Percentiles rank a stretch among this genome's conserved stretches.
phyloP scores from a whole-genome alignment of 1,140 invertebrate species.

The Battus philenor region DNA sequence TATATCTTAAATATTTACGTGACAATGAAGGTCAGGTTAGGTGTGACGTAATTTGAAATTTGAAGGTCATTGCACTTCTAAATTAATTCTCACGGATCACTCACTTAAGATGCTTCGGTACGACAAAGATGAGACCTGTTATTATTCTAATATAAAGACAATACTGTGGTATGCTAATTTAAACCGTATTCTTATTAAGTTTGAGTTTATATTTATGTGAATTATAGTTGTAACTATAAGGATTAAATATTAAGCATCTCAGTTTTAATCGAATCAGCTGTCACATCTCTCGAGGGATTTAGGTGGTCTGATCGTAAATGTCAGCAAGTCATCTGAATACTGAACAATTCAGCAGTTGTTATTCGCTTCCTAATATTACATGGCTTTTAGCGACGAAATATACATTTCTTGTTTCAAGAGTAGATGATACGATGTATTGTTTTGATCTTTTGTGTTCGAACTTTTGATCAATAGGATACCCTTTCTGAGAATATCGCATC shows the following conservation, averaged over 20 bases:
- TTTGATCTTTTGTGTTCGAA: too few relatives aligned
- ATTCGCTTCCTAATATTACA: too few relatives aligned
- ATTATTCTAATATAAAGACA: conserved; percentile 27
- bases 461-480: too few relatives aligned
- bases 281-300: conserved; percentile 58
- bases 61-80: conserved; percentile 48
- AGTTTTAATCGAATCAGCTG: conserved; percentile 52
- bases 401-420: too few relatives aligned
- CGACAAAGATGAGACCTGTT: conserved; percentile 46
- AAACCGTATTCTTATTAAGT: conserved; percentile 14
- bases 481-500: too few relatives aligned
- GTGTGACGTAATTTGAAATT: too few relatives aligned
- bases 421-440: too few relatives aligned
- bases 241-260: conserved; percentile 25
- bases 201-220: conserved; percentile 25
- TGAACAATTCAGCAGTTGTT: too few relatives aligned
- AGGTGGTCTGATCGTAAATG: conserved; percentile 36
- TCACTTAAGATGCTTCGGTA: conserved; percentile 49
- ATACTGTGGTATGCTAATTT: neutral
- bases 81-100: conserved; percentile 61
- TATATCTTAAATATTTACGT: too few relatives aligned
- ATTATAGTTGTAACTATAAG: conserved; percentile 11
- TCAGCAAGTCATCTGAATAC: conserved; percentile 30
- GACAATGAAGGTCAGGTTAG: too few relatives aligned
- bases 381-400: too few relatives aligned